These are phyloP conservation scores for Cataglyphis livida DNA, from an alignment of 2,888 invertebrate genomes.

Conservation along the genomic window DNA sequence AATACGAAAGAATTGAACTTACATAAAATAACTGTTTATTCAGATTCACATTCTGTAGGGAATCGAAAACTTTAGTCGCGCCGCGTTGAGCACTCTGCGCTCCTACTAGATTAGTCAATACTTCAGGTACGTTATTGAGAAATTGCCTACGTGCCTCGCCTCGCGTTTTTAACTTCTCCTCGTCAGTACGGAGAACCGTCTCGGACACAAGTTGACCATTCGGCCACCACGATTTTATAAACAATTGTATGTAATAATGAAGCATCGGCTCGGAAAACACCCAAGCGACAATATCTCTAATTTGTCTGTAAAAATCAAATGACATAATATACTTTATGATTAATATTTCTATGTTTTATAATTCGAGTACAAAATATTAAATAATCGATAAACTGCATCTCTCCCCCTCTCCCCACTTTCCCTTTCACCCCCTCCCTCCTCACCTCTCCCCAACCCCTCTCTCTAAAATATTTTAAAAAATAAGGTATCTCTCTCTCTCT, in stretches of 20 bases:
- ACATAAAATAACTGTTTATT: conserved; percentile 97
- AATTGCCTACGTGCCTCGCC: conserved; percentile 90
- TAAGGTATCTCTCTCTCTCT: not conserved
- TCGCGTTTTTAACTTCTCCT: conserved; percentile 90
- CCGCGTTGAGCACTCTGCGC: conserved; percentile 94
- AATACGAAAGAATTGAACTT: conserved; percentile 85
- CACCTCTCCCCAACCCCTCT: conserved; percentile 18
- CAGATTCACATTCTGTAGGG: conserved; percentile 93
- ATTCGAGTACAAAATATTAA: not conserved
- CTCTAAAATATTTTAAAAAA: not conserved
- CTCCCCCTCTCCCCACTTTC: not conserved
- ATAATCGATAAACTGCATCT: not conserved
- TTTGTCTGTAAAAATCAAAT: conserved; percentile 88
- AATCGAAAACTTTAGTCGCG: conserved; percentile 94
- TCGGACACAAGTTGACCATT: conserved; percentile 91
- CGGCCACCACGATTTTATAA: conserved; percentile 96
- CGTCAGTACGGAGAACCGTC: conserved; percentile 87
- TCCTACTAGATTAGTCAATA: conserved; percentile 94
- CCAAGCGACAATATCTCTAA: conserved; percentile 95
- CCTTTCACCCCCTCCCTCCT: too few species aligned
- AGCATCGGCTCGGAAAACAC: conserved; percentile 96
- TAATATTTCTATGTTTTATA: conserved; percentile 4
- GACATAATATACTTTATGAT: not conserved
- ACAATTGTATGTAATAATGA: conserved; percentile 93
- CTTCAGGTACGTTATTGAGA: conserved; percentile 91